Percentiles rank a stretch among this genome's conserved stretches.
These are phyloP conservation scores for Neoniphon sammara DNA, from an alignment of 2,797 vertebrate genomes.

Conservation along the genomic window DNA sequence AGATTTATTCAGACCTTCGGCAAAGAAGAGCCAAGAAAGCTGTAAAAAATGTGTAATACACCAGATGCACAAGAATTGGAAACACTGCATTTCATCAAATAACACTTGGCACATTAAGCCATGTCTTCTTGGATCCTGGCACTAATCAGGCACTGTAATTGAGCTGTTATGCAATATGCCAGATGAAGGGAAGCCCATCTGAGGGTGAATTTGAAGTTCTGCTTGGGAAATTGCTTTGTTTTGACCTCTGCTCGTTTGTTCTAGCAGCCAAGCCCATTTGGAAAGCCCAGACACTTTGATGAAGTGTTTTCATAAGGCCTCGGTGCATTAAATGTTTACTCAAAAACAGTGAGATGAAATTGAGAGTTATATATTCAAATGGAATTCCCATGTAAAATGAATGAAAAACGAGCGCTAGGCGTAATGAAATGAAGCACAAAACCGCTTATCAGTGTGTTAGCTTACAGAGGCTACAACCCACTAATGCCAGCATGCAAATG, in stretches of 20 bases:
- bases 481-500: no score
- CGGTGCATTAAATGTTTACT: not conserved
- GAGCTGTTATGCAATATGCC: not conserved
- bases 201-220: not conserved
- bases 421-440: no score
- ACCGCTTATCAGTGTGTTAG: no score
- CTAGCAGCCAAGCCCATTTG: not conserved
- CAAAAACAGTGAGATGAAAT: not conserved
- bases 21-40: conserved; percentile 6
- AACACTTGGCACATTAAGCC: conserved; percentile 1
- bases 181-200: conserved; percentile 1
- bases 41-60: not conserved
- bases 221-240: conserved; percentile 8
- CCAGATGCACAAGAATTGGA: not conserved
- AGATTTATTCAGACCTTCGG: conserved; percentile 1
- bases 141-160: conserved; percentile 10
- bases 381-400: not conserved
- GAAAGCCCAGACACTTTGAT: not conserved
- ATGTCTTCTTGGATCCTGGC: not conserved
- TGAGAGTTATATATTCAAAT: not conserved
- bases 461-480: no score
- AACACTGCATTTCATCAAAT: conserved; percentile 6
- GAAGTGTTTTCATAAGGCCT: not conserved
- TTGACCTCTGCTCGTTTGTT: conserved; percentile 1
- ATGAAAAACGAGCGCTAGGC: not conserved